These are phyloP conservation scores for Leptosomus discolor DNA, from an alignment of 2,113 vertebrate species.

Conservation along the genomic window DNA sequence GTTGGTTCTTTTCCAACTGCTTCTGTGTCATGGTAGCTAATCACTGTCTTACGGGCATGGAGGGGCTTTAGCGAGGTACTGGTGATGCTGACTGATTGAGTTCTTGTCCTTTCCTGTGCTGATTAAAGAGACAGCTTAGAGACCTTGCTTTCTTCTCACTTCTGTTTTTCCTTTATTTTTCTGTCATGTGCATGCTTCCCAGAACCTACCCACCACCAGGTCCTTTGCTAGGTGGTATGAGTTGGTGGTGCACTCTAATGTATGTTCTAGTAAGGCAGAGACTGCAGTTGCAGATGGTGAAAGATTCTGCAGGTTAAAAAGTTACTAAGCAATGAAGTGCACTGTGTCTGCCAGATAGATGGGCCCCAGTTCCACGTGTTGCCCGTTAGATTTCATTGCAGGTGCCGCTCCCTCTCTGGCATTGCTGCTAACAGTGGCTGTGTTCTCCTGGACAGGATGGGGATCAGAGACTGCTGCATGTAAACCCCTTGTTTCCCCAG, in stretches of 20 bases:
- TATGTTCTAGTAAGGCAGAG: background rate
- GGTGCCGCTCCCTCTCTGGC: background rate
- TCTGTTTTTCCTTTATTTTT: background rate
- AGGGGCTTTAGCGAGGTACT: background rate
- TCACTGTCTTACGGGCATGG: background rate
- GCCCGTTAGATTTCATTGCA: background rate
- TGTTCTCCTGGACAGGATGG: background rate
- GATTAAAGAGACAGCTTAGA: background rate
- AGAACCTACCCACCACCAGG: background rate
- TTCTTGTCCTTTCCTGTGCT: background rate
- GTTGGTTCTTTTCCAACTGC: background rate
- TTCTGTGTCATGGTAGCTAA: background rate
- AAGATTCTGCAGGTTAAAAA: background rate
- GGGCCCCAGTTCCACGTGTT: background rate
- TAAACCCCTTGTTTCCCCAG: background rate
- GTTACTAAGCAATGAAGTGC: background rate
- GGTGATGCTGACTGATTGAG: background rate
- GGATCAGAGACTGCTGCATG: rapidly evolving
- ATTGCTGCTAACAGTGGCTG: background rate
- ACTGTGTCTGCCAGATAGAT: background rate
- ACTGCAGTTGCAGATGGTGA: background rate
- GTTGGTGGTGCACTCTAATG: background rate
- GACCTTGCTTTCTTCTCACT: background rate
- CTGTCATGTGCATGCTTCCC: background rate
- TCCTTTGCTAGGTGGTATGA: background rate